Evolutionary conservation across 2,113 vertebrate species (phyloP), one percentile per base, ranked within the genome.

Genomic region (Todiramphus saurophagus): DNA sequence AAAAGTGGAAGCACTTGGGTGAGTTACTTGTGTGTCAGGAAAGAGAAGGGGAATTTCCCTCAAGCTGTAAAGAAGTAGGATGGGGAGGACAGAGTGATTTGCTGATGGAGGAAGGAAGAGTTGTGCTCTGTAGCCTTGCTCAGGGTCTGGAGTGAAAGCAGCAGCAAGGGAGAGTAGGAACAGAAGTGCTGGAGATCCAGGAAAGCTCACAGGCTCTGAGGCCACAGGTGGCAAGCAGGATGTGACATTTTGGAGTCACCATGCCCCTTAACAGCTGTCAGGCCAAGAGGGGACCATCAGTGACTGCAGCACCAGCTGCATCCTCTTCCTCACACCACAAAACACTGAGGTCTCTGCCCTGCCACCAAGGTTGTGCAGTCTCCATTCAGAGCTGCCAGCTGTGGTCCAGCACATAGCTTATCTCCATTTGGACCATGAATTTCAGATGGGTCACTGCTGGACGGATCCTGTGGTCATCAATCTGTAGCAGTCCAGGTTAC

Each of bases 401-500:
- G 44, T 33, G 44, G 10, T 16, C 79, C 33, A 58, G 63, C 46
- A 50, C 18, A 4, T 3, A 24, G 17, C n/a, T 53, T 21, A 43
- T 59, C n/a, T 78, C n/a, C 20, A 5, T 11, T 44, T 14, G 27
- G 59, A 37, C 8, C 4, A 0, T 15, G 87, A 64, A 41, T 51
- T 51, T 64, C 33, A 25, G 73, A 37, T 0, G 1, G 41, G 37
- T 18, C 46, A 9, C 5, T 5, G 28, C 17, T 10, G 2, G 79
- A 6, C 0, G 2, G 48, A 13, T 44, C 4, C 64, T 14, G 25
- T 2, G 58, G 50, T 10, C 56, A 1, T 2, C 0, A 2, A 51
- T 25, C 39, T 30, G 39, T 19, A 51, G 20, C 64, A 46, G 8
- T 2, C 35, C 1, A 2, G 10, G 5, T 20, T 12, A 8, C 55